Percentiles rank a stretch among this genome's conserved stretches.
phyloP scores from a whole-genome alignment of 2,797 vertebrate genomes.

The Melanotaenia parkinsoni region DNA sequence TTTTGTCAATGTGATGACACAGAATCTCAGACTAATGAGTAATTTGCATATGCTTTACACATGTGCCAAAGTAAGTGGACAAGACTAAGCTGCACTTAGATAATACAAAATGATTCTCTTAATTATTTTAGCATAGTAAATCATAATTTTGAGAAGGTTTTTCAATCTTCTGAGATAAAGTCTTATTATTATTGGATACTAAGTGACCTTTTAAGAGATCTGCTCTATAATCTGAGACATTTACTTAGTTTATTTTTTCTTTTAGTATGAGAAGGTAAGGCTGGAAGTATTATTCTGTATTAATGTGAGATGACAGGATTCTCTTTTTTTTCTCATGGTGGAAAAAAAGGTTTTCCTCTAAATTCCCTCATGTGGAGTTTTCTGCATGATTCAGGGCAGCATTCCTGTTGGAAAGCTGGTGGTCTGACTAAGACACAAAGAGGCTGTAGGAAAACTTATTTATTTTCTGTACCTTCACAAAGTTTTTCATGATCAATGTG shows the following conservation, averaged over 20 bases:
- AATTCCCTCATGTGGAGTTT: slow-evolving; percentile 45
- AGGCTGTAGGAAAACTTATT: slow-evolving; percentile 21
- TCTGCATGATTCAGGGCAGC: slow-evolving; percentile 44
- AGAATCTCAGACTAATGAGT: not conserved
- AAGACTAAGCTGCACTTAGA: not conserved
- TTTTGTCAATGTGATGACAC: not conserved
- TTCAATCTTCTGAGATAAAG: not conserved
- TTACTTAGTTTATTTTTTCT: not conserved
- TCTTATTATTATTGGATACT: not conserved
- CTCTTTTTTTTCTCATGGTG: not conserved
- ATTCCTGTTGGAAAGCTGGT: slow-evolving; percentile 38
- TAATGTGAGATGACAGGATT: not conserved
- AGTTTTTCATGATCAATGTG: not conserved
- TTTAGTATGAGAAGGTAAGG: not conserved
- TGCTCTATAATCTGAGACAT: not conserved
- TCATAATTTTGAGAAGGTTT: not conserved
- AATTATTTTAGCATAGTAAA: not conserved
- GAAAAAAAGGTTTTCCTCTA: not conserved
- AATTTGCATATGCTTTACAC: not conserved
- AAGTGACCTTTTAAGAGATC: not conserved
- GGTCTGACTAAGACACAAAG: slow-evolving; percentile 51
- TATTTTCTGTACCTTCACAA: not conserved
- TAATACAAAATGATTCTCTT: not conserved
- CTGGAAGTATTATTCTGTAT: no score
- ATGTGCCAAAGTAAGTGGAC: not conserved